Percentiles rank a stretch among this genome's conserved stretches.
phyloP scores from a whole-genome alignment of 1,140 invertebrate species.

The Orchestia grillus region DNA sequence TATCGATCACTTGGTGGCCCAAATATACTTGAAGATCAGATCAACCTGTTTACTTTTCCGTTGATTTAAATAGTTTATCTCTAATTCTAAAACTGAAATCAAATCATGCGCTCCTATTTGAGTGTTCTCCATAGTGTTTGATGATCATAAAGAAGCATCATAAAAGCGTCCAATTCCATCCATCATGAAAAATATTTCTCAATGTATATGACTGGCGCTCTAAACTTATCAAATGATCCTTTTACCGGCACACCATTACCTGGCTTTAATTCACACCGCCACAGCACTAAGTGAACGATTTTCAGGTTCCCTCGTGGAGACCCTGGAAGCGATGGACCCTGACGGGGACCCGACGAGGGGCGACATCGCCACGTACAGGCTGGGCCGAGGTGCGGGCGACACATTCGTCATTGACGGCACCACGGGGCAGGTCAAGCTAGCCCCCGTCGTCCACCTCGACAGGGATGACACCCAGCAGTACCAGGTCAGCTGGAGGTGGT shows the following conservation, averaged over 20 bases:
- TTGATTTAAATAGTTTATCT: too few relatives aligned
- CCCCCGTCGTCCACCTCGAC: conserved; percentile 80
- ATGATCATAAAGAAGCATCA: not conserved
- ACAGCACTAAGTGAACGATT: not conserved
- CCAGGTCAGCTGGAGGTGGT: conserved; percentile 72
- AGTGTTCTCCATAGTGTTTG: too few relatives aligned
- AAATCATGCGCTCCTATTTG: too few relatives aligned
- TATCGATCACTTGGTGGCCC: too few relatives aligned
- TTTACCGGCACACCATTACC: not conserved
- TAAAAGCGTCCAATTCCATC: not conserved
- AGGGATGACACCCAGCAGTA: conserved; percentile 81
- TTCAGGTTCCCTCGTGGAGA: conserved; percentile 68
- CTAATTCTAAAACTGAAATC: too few relatives aligned
- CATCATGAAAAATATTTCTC: not conserved
- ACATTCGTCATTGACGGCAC: conserved; percentile 71
- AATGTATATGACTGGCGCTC: too few relatives aligned
- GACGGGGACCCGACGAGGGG: conserved; percentile 70
- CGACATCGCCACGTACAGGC: conserved; percentile 70
- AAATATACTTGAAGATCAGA: too few relatives aligned
- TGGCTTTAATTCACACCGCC: not conserved
- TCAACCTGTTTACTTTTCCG: too few relatives aligned
- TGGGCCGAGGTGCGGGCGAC: conserved; percentile 71
- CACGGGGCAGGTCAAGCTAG: conserved; percentile 74
- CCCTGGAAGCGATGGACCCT: conserved; percentile 70
- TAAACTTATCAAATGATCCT: too few relatives aligned